Base-by-base conservation (phyloP, 2,797 vertebrate genomes). In the Falco peregrinus region DNA sequence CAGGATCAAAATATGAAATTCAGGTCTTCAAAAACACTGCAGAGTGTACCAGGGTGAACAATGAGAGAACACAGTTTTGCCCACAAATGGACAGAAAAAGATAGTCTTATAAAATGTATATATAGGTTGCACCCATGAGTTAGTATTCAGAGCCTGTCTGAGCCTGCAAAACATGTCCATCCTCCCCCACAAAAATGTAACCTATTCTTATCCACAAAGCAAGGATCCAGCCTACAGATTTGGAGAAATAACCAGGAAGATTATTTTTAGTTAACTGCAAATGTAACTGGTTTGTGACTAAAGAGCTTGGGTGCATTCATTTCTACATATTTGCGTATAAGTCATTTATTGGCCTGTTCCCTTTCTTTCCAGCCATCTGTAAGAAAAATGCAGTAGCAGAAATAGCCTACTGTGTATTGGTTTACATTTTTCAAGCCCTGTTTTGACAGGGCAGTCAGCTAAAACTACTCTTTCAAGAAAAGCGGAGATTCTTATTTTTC, bases 181-280 rank as follows among this genome's bases (percentile, higher is more conserved):
- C 90, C 89, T 89, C 94, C 90, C 45, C 71, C 92, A 94, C 95
- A 96, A 95, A 94, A 96, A 95, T 92, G 84, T 67, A 92, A 89
- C 53, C n/a, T 95, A 93, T 97, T 91, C 56, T 87, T 85, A 81
- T 89, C 57, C 92, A 83, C 82, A 92, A 87, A 92, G 64, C n/a
- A 80, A 90, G 94, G 68, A 94, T 74, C 13, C 68, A 89, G 24
- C 78, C 84, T 65, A 71, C 57, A 57, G 64, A 71, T 74, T 83
- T 80, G 60, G 60, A 87, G n/a, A 87, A 73, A 43, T 67, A 90
- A 82, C 53, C 15, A 25, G 60, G 28, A 91, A 89, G 75, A 96
- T 77, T 84, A 39, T 18, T 60, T 80, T 76, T 61, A 43, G 59
- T 84, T 70, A 79, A 83, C 45, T 95, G 68, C 45, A 87, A 84